phyloP scores from a whole-genome alignment of 1,140 invertebrate species.

The Orius insidiosus region DNA sequence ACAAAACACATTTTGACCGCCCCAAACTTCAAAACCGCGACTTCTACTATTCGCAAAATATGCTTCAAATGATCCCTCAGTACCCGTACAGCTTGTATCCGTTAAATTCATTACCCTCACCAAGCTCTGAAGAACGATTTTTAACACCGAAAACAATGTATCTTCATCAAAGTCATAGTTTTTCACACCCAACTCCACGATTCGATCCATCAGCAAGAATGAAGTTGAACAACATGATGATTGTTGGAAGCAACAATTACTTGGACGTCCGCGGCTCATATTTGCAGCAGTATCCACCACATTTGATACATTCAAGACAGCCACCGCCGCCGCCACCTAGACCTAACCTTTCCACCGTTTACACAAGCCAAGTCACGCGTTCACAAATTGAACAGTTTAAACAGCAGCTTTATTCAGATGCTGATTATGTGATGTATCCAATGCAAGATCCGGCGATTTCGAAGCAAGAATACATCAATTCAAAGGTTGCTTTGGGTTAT shows the following conservation, averaged over 20 bases:
- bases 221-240: slow-evolving; percentile 26
- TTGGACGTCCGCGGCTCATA: slow-evolving; percentile 42
- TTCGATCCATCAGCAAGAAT: slow-evolving; percentile 32
- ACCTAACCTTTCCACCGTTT: slow-evolving; percentile 21
- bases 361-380: slow-evolving; percentile 19
- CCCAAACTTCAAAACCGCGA: slow-evolving; percentile 10
- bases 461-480: slow-evolving; percentile 75
- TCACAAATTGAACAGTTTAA: slow-evolving; percentile 63
- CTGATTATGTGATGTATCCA: slow-evolving; percentile 78
- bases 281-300: slow-evolving; percentile 26
- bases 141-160: slow-evolving; percentile 43
- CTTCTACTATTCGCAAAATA: slow-evolving; percentile 15
- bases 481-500: slow-evolving; percentile 40
- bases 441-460: slow-evolving; percentile 72
- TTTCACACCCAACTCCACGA: slow-evolving; percentile 19
- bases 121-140: slow-evolving; percentile 38
- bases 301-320: slow-evolving; percentile 29
- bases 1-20: slow-evolving; percentile 32
- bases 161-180: slow-evolving; percentile 31
- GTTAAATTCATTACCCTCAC: slow-evolving; percentile 19
- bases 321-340: slow-evolving; percentile 35
- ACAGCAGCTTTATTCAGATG: slow-evolving; percentile 72
- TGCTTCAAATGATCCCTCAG: slow-evolving; percentile 6
- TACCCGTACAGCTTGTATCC: slow-evolving; percentile 10
- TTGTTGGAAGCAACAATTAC: slow-evolving; percentile 48